Percentiles rank a stretch among this genome's conserved stretches.
These are phyloP conservation scores for Fistularia commersonii DNA, from an alignment of 2,797 vertebrate species.

Conservation along the genomic window DNA sequence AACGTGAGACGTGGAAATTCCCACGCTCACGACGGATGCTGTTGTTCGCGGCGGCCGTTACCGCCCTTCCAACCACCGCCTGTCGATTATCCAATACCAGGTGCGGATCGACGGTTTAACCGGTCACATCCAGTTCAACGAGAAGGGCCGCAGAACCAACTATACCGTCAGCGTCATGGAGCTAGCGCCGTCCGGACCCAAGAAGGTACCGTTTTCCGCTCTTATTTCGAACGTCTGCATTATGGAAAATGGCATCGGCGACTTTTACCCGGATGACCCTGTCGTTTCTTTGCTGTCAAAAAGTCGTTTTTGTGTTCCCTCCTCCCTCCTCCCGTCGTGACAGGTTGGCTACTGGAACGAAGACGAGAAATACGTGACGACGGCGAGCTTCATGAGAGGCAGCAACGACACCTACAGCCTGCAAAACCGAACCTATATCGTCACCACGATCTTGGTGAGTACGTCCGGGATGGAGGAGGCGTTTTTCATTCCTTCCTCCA, in stretches of 20 bases:
- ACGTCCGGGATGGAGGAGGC: constrained; percentile 10
- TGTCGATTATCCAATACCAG: constrained; percentile 58
- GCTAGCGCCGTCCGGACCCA: constrained; percentile 88
- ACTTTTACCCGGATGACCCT: too few relatives aligned
- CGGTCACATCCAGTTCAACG: constrained; percentile 97
- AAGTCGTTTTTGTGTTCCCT: too few relatives aligned
- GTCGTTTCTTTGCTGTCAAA: neutral
- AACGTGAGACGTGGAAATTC: neutral
- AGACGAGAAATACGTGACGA: constrained; percentile 92
- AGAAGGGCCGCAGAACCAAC: constrained; percentile 95
- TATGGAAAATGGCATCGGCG: too few relatives aligned
- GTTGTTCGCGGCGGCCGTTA: constrained; percentile 2
- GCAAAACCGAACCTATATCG: constrained; percentile 95
- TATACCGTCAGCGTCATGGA: constrained; percentile 95
- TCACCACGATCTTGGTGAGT: constrained; percentile 96
- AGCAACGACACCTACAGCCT: constrained; percentile 88
- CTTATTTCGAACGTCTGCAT: neutral
- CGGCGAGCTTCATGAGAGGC: constrained; percentile 80
- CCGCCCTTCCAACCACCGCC: constrained; percentile 9
- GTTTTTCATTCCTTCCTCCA: constrained; percentile 40
- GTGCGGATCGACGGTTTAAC: constrained; percentile 93
- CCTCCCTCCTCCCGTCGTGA: constrained; percentile 5
- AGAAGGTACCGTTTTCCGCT: constrained; percentile 77
- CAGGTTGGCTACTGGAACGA: constrained; percentile 99
- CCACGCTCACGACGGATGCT: neutral